Conservation (phyloP, 2,888 invertebrate species). For the Apeira syringaria region DNA sequence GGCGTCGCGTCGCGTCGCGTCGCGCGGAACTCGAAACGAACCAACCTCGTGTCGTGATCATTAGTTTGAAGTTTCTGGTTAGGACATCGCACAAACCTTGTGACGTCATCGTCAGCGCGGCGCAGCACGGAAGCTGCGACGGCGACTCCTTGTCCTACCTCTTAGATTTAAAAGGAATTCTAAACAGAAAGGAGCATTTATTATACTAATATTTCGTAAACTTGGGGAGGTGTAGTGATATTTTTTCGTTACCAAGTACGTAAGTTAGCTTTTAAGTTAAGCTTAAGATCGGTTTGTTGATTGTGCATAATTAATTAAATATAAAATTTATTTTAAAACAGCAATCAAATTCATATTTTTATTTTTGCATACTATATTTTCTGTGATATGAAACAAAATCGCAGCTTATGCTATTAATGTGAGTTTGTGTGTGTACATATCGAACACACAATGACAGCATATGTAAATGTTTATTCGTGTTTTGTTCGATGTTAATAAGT, state of each 20-base stretch:
- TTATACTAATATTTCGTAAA: constrained; percentile 46
- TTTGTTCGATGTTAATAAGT: constrained; percentile 22
- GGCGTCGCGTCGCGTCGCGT: no score
- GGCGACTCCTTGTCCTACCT: constrained; percentile 31
- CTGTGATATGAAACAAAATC: constrained; percentile 59
- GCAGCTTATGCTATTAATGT: constrained; percentile 46
- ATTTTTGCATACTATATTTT: constrained; percentile 51
- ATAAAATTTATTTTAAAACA: constrained; percentile 1
- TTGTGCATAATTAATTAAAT: constrained; percentile 13
- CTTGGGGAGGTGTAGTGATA: constrained; percentile 66
- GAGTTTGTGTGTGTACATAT: constrained; percentile 16
- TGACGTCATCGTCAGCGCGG: constrained; percentile 5
- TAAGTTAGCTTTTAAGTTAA: constrained; percentile 53
- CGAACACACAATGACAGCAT: no score
- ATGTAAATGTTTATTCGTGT: constrained; percentile 30
- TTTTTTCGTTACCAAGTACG: constrained; percentile 71
- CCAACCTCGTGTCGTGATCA: no score
- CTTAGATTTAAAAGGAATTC: constrained; percentile 8
- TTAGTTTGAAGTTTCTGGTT: no score
- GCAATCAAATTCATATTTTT: constrained; percentile 14
- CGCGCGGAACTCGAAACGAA: no score
- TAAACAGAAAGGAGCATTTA: constrained; percentile 62
- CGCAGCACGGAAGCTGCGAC: constrained; percentile 17
- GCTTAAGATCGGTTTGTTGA: constrained; percentile 42
- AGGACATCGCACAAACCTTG: no score